phyloP scores from a whole-genome alignment of 2,113 vertebrate species.

The Cyphomyrus plagiostoma region DNA sequence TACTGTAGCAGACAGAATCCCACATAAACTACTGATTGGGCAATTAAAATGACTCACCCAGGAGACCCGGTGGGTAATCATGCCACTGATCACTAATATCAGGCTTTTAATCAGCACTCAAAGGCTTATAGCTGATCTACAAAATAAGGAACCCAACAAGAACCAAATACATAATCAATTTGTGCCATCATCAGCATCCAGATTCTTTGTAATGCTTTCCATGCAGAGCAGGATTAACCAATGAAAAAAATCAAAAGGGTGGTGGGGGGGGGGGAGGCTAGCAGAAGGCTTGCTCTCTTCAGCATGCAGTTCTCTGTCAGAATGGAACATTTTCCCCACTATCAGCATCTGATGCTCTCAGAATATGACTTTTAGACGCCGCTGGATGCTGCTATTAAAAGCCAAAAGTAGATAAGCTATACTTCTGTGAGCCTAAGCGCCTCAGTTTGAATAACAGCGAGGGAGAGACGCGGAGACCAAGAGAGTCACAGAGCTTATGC shows the following conservation, averaged over 20 bases:
- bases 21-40: neutral
- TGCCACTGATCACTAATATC: neutral
- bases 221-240: neutral
- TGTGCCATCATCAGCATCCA: neutral
- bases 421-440: neutral
- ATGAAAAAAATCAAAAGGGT: neutral
- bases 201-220: neutral
- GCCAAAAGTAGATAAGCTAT: neutral
- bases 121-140: neutral
- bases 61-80: neutral
- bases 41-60: neutral
- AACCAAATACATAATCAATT: neutral
- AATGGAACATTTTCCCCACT: neutral
- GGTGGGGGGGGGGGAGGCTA: neutral
- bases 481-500: neutral
- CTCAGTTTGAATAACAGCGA: neutral
- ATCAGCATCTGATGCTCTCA: neutral
- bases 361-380: neutral
- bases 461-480: neutral
- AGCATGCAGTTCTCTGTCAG: neutral
- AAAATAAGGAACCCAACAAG: neutral
- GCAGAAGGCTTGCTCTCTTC: neutral
- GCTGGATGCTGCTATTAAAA: neutral
- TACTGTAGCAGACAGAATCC: neutral
- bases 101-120: neutral